Percentiles rank a stretch among this genome's conserved stretches.
These are phyloP conservation scores for Polypterus bichir DNA, from an alignment of 2,113 vertebrate species.

Conservation along the genomic window DNA sequence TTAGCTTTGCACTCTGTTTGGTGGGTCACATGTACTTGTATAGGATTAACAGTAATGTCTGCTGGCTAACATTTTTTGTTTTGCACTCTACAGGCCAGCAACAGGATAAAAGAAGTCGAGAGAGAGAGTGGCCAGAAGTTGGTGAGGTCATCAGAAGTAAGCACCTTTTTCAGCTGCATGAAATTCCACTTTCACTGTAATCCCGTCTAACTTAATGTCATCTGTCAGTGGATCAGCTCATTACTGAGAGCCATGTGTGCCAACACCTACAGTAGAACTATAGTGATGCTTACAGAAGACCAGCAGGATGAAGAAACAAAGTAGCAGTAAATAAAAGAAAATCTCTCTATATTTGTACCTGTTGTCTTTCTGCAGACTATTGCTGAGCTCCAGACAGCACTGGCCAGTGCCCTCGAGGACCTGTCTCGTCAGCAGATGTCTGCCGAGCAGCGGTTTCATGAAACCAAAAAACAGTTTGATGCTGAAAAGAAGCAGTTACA, in stretches of 20 bases:
- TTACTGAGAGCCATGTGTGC: no score
- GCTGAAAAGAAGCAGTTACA: conserved; percentile 62
- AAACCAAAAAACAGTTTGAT: conserved; percentile 52
- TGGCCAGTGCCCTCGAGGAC: conserved; percentile 61
- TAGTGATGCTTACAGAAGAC: no score
- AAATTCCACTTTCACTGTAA: no score
- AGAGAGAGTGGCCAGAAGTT: conserved; percentile 71
- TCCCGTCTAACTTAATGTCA: no score
- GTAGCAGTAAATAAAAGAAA: no score
- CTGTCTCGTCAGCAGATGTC: conserved; percentile 49
- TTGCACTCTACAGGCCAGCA: conserved; percentile 56
- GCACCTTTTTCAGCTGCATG: conserved; percentile 23
- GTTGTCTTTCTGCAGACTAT: conserved; percentile 58
- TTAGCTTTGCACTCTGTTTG: no score
- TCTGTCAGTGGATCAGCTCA: no score
- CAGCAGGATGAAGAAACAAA: no score
- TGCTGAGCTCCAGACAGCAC: conserved; percentile 59
- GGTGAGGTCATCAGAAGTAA: conserved; percentile 77
- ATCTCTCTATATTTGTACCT: background rate
- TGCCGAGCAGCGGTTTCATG: conserved; percentile 55
- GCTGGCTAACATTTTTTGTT: no score
- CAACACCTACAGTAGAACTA: no score
- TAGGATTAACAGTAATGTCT: no score
- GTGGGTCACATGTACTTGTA: no score
- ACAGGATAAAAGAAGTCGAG: conserved; percentile 73